These are phyloP conservation scores for Cantharis flavilabris DNA, from an alignment of 2,888 invertebrate species.

Conservation along the genomic window DNA sequence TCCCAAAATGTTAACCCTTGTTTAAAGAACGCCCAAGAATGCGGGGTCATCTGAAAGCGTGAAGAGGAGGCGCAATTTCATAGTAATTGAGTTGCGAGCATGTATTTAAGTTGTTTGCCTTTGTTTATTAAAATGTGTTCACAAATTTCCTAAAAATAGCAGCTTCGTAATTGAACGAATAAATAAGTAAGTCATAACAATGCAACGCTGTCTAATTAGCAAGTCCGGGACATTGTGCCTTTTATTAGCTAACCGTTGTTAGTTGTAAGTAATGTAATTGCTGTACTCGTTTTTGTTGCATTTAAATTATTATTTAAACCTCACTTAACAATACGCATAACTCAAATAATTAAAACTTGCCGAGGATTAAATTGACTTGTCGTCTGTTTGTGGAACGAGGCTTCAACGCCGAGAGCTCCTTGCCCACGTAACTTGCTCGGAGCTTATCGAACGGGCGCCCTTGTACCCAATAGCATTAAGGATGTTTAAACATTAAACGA, in stretches of 20 bases:
- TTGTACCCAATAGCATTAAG: not conserved
- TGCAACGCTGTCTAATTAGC: conserved; percentile 35
- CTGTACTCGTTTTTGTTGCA: conserved; percentile 20
- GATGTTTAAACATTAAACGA: not conserved
- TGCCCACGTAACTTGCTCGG: not conserved
- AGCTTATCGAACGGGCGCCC: not conserved
- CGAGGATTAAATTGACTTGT: not conserved
- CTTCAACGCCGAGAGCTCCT: not conserved
- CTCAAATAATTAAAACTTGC: not conserved
- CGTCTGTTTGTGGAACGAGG: not conserved
- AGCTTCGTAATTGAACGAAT: conserved; percentile 27
- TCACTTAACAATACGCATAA: not conserved
- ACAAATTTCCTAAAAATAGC: conserved; percentile 29
- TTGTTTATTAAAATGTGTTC: conserved; percentile 17
- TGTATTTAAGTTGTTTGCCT: conserved; percentile 20
- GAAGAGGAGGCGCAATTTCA: not conserved
- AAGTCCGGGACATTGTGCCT: conserved; percentile 36
- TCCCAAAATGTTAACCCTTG: not conserved
- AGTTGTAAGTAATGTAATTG: conserved; percentile 24
- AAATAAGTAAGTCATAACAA: conserved; percentile 30
- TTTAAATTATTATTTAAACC: conserved; percentile 10
- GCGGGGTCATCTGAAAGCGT: not conserved
- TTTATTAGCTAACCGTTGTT: conserved; percentile 34
- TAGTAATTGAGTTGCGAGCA: conserved; percentile 2
- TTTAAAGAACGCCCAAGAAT: not conserved